Base-by-base conservation (phyloP, 1,140 invertebrate species). In the Drosophila arawakana region DNA sequence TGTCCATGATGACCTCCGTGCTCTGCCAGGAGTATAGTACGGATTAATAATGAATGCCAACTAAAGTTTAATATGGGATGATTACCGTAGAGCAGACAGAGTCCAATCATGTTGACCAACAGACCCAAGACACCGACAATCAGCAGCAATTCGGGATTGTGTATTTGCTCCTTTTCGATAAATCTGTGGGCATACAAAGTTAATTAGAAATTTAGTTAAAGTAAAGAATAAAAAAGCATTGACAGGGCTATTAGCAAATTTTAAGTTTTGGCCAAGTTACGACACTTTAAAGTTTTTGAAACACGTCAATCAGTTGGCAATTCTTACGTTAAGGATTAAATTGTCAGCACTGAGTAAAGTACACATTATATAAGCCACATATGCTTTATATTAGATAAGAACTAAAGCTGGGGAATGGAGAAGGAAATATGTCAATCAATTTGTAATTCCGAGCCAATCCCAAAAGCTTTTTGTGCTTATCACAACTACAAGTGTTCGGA, bases 101-200 rank as follows among this genome's bases (percentile, higher is more conserved):
- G 93, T 62, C 97, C 97, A 73, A 98, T 94, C 25, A 97, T 81
- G 92, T 98, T 98, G 4, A 98, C 95, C 49, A 97, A 76, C 37
- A 98, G 93, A 11, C 97, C 97, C 25, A 97, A 90, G 2, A 93
- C 94, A 7, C 97, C 97, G 1, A 98, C 97, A 61, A 94, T 94
- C 0, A 97, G 94, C 41, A 98, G 93, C 7, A 97, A 91, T 80
- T 95, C 89, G 2, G 97, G 95, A 80, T 97, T 94, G 68, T 97
- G 96, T 76, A 99, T 98, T 21, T 94, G 93, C 93, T 98, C 95
- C 39, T 96, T 94, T 88, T 98, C 96, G 60, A 97, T 96, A 92
- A 98, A 97, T 76, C 92, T 92, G 50, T 47, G 18, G 11, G 7
- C 11, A 5, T 15, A 52, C 7, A 43, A 43, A 2, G 6, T 25